These are phyloP conservation scores for Cephus cinctus DNA, from an alignment of 1,140 invertebrate genomes.

Conservation along the genomic window DNA sequence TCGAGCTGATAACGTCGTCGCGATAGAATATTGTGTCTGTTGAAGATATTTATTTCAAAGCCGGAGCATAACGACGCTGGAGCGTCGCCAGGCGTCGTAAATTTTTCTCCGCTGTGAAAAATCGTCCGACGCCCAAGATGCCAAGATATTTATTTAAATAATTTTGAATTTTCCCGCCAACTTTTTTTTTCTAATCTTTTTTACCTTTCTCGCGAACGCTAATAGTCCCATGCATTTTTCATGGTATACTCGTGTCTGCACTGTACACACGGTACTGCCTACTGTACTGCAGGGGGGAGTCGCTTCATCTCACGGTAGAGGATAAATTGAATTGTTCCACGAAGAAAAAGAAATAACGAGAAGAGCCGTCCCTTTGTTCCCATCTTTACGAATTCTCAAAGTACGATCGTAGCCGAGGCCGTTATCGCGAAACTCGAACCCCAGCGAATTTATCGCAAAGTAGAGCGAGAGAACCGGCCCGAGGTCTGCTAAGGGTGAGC, in stretches of 20 bases:
- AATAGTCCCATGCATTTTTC: too few species aligned
- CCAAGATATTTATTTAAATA: slow-evolving; percentile 15
- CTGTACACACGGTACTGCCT: too few species aligned
- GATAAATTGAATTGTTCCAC: too few species aligned
- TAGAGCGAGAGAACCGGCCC: background rate
- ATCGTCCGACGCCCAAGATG: too few species aligned
- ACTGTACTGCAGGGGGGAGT: too few species aligned
- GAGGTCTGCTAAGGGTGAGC: background rate
- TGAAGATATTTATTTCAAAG: slow-evolving; percentile 52
- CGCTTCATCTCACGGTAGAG: too few species aligned
- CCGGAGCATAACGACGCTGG: slow-evolving; percentile 54
- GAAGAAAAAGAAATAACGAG: too few species aligned
- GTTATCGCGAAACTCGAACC: slow-evolving; percentile 6
- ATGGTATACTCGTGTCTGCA: too few species aligned
- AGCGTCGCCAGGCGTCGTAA: slow-evolving; percentile 44
- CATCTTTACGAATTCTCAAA: too few species aligned
- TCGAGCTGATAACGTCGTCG: slow-evolving; percentile 41
- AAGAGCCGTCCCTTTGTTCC: too few species aligned
- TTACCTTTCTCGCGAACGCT: background rate
- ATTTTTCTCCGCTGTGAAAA: too few species aligned
- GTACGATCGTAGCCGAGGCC: too few species aligned
- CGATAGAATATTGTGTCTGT: slow-evolving; percentile 49
- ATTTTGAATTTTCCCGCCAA: background rate
- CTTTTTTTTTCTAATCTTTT: background rate
- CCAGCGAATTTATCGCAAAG: slow-evolving; percentile 9